These are phyloP conservation scores for Sylvietta virens DNA, from an alignment of 2,113 vertebrate genomes.

Conservation along the genomic window DNA sequence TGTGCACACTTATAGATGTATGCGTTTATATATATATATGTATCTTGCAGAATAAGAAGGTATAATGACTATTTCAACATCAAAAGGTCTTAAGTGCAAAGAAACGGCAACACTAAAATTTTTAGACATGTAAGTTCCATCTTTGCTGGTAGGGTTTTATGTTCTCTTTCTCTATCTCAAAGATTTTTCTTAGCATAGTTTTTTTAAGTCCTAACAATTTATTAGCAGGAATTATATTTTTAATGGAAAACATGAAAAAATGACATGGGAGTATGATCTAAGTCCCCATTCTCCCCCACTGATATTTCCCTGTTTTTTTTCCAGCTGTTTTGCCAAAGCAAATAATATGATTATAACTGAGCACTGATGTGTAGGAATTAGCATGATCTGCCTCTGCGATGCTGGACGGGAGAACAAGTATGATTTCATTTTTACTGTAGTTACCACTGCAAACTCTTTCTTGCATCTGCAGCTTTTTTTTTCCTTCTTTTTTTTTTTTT, in stretches of 20 bases:
- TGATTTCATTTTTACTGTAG: slow-evolving; percentile 48
- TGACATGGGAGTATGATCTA: slow-evolving; percentile 72
- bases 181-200: slow-evolving; percentile 51
- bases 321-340: slow-evolving; percentile 72
- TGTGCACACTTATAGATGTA: background rate
- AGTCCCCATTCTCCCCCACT: slow-evolving; percentile 55
- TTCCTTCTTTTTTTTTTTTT: background rate
- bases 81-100: background rate
- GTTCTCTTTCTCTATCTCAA: background rate
- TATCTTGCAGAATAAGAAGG: background rate
- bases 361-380: slow-evolving; percentile 66
- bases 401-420: slow-evolving; percentile 31
- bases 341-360: slow-evolving; percentile 67
- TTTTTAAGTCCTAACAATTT: slow-evolving; percentile 69
- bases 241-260: slow-evolving; percentile 71
- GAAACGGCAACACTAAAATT: background rate
- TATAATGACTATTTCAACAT: background rate
- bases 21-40: background rate
- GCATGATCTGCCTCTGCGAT: slow-evolving; percentile 14
- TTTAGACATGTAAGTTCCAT: background rate
- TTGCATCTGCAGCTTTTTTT: background rate
- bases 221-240: slow-evolving; percentile 64
- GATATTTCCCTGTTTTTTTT: slow-evolving; percentile 69
- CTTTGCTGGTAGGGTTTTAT: background rate
- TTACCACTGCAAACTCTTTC: background rate